Base-by-base conservation (phyloP, 2,888 invertebrate genomes). In the Aspidiotus rigidus region DNA sequence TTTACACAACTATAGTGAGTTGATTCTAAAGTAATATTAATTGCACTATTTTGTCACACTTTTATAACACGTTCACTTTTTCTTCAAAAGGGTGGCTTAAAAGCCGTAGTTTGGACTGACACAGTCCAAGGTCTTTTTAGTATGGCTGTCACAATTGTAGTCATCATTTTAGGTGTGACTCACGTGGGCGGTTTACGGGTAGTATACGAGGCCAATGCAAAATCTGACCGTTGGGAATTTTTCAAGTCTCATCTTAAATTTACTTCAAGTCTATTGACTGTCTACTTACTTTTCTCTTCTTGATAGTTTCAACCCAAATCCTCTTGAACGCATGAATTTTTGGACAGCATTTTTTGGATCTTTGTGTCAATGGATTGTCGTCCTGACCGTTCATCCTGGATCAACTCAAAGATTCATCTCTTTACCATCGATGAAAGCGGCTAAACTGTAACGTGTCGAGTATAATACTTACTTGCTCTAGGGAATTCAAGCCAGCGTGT, bases 1-100 rank as follows among this genome's bases (percentile, higher is more conserved):
- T 94, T 79, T 95, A 95, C 79, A 95, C 94, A 0, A 89, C 92
- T 71, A 78, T 91, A 78, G 91, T 90, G 80, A 86, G 87, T 82
- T 3, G 28, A 28, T 28, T 28, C 5, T 28, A 3, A 28, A 28
- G 28, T 28, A 28, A 28, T 3, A 28, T 28, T 28, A n/a, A n/a
- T n/a, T 28, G 28, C 28, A 3, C 5, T 5, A 28, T 1, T 28
- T 28, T 5, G 28, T 28, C 28, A 3, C 28, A 28, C 5, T 28
- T 28, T 28, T 28, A 28, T 28, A 28, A 28, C 28, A 28, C 28
- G 28, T 28, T 28, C 28, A 28, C 28, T 28, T 28, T 28, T 1
- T 28, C 5, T 28, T 28, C 5, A 5, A 28, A 76, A 88, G 88
- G 88, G 87, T 71, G 88, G 89, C 7, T 78, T 89, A 40, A 88